These are phyloP conservation scores for Drosophila silvestris DNA, from an alignment of 2,888 invertebrate species.

Conservation along the genomic window DNA sequence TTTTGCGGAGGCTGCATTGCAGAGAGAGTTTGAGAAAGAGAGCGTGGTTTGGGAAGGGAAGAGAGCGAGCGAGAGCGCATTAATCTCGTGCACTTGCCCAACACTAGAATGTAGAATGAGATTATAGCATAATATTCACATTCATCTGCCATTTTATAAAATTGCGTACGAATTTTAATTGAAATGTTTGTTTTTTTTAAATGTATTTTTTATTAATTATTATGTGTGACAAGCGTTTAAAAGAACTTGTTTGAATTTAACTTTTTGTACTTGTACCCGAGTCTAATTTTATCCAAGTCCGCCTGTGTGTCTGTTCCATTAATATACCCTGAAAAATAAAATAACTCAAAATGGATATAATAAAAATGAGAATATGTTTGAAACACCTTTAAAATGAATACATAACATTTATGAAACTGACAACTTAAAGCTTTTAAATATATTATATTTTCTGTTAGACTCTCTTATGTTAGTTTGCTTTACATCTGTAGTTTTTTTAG, in stretches of 20 bases:
- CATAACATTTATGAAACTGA: neutral
- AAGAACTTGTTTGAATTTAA: slow-evolving; percentile 40
- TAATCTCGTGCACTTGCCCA: neutral
- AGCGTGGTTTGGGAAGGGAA: neutral
- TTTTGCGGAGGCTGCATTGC: neutral
- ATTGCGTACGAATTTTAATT: neutral
- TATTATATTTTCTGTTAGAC: neutral
- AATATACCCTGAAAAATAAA: neutral
- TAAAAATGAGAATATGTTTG: neutral
- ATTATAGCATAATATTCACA: neutral
- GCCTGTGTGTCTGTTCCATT: neutral
- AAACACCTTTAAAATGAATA: neutral
- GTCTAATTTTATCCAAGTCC: neutral
- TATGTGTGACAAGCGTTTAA: slow-evolving; percentile 9
- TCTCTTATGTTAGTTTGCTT: neutral
- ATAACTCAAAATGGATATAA: neutral
- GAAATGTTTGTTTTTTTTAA: neutral
- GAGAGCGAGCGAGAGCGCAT: neutral
- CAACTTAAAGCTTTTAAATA: neutral
- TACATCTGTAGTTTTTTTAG: neutral
- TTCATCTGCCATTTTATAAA: neutral
- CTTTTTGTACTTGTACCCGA: neutral
- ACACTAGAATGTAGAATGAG: neutral
- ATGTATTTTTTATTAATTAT: neutral
- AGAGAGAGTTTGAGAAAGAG: neutral